Conservation (phyloP, 2,113 vertebrate species). For the Ursus arctos region DNA sequence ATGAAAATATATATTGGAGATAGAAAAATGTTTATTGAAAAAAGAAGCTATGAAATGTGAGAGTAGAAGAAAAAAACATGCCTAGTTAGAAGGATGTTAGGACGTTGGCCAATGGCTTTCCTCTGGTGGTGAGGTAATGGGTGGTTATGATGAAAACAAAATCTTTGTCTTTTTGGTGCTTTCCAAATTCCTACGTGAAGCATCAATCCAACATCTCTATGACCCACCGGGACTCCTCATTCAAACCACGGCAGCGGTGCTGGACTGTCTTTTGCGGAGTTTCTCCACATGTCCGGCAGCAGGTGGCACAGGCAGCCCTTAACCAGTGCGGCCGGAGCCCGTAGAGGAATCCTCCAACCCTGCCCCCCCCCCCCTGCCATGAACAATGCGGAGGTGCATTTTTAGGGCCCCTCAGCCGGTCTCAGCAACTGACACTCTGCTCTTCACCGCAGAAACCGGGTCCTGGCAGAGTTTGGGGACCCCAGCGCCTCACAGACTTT, state of each 20-base stretch:
- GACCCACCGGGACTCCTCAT: background rate
- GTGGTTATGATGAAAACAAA: background rate
- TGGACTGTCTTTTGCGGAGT: fast-evolving
- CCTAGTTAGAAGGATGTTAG: background rate
- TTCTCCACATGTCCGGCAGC: background rate
- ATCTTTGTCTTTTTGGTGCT: background rate
- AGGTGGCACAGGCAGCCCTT: background rate
- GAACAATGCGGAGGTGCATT: background rate
- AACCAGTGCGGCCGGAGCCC: background rate
- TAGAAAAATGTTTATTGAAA: background rate
- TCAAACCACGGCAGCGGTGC: fast-evolving
- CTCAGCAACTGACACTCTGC: background rate
- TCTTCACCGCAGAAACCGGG: no score
- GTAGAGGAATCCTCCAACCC: background rate
- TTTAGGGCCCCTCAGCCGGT: background rate
- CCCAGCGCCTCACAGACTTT: background rate
- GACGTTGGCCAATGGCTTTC: background rate
- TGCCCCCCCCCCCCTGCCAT: no score
- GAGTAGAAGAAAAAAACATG: background rate
- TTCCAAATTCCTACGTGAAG: background rate
- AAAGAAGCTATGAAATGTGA: background rate
- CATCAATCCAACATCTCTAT: background rate
- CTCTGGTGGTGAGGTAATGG: background rate
- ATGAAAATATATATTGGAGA: background rate
- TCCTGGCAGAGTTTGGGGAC: fast-evolving